Evolutionary conservation across 2,113 vertebrate genomes (phyloP), one percentile per base, ranked within the genome.

Genomic region (Labeo rohita): DNA sequence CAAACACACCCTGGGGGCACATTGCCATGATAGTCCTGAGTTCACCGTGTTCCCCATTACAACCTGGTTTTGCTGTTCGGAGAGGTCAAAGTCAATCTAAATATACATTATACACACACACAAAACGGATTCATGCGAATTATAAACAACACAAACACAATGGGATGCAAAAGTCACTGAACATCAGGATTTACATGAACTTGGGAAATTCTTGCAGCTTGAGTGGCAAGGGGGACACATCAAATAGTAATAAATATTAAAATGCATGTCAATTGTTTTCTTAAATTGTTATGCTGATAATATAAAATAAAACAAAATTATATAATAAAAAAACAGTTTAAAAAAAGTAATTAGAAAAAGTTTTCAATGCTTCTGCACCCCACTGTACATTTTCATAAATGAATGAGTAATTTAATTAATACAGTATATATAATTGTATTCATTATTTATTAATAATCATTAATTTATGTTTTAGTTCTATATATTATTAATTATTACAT

Each of bases 21-120:
- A 80, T 88, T 78, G 82, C 59, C 84, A 72, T 90, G 61, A 83
- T 72, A 61, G 61, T 77, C 68, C 74, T 47, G 80, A 63, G 84
- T 85, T 75, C 83, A 72, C 74, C 8, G 28, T 63, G 68, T 28
- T 86, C 56, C 80, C 70, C 56, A 75, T 82, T 81, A 86, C 12
- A 50, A 80, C 56, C 68, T 52, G 23, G 5, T 61, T 56, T 43
- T 18, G 34, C 12, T 78, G 11, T 54, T 86, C 36, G 0, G 47
- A 75, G 56, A 82, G 59, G 85, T 83, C 85, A 80, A 54, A 73
- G 72, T 74, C 70, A 77, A 83, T 76, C 50, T 56, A 59, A 80
- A 63, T 83, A 56, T 54, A 36, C 45, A 72, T 72, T 56, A 63
- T 13, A 45, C 21, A 80, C 36, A 13, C 34, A 63, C 8, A 61